phyloP scores from a whole-genome alignment of 2,797 vertebrate genomes.

The Serranus cabrilla region DNA sequence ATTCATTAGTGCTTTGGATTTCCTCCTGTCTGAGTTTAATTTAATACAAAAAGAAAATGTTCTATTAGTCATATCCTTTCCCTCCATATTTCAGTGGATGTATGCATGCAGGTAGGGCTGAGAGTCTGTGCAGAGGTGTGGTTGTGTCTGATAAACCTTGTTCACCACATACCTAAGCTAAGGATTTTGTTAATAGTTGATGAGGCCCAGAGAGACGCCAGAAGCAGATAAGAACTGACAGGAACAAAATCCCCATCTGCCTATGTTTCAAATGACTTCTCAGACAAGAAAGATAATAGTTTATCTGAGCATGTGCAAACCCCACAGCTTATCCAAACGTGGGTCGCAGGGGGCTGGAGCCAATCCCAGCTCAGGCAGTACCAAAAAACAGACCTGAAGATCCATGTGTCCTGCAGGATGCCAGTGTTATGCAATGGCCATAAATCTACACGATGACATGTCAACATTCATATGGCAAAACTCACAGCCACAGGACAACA shows the following conservation, averaged over 20 bases:
- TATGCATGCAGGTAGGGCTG: not conserved
- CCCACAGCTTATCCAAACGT: not conserved
- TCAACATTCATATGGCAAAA: constrained; percentile 54
- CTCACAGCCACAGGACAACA: constrained; percentile 54
- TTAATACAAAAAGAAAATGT: not conserved
- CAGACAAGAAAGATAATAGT: not conserved
- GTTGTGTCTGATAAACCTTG: not conserved
- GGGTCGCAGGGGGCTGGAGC: too few relatives aligned
- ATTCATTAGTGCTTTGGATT: not conserved
- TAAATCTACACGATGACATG: constrained; percentile 43
- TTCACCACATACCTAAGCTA: not conserved
- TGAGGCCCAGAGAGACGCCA: not conserved
- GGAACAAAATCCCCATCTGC: not conserved
- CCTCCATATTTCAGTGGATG: not conserved
- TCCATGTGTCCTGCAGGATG: constrained; percentile 6
- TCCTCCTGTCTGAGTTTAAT: not conserved
- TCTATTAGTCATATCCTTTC: not conserved
- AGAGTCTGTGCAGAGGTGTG: not conserved
- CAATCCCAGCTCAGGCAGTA: not conserved
- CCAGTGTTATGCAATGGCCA: constrained; percentile 26
- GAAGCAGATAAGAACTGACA: not conserved
- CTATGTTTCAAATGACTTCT: not conserved
- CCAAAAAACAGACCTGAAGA: not conserved
- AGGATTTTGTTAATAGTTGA: not conserved
- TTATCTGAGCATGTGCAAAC: not conserved